Evolutionary conservation across 1,140 invertebrate genomes (phyloP), one percentile per base, ranked within the genome.

Genomic region (Pseudomyrmex gracilis): DNA sequence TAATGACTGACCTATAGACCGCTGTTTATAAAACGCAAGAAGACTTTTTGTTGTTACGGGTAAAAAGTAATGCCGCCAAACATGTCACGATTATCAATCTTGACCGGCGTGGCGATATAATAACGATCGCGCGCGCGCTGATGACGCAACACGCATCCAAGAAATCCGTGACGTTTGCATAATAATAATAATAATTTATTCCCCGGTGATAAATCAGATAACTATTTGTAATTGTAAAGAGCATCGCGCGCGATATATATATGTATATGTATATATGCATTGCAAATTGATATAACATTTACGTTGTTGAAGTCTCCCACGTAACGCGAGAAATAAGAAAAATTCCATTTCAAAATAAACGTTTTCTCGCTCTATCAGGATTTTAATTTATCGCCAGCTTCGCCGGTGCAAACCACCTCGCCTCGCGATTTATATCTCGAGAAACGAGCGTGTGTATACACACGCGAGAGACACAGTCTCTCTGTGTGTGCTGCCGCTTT

Each of bases 301-400:
- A 5, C 17, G 15, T 12, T 17, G 8, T 51, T 20, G 47, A 47
- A 76, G 34, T 73, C 13, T 63, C 0, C 22, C 7, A 43, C 45
- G 61, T 58, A 17, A 22, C 4, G 15, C 15, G 24, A 12, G 24
- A 0, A 15, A n/a, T n/a, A 85, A 57, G n/a, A 85, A 83, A 70
- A 76, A 55, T 53, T 34, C 22, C 57, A 15, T 4, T 63, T 47
- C 45, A 51, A 2, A 68, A 57, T 43, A 49, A 34, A 63, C 15
- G 10, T 74, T 61, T 24, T 13, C 13, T n/a, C 12, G 2, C 13
- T 13, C 1, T 13, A 34, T 10, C 7, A n/a, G 34, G 53, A 43
- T 43, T 34, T 47, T 58, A 80, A 80, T 60, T 80, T 58, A 17
- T 70, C 4, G 15, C 8, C 12, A 34, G 17, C 13, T 9, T 58